These are phyloP conservation scores for Dastarcus helophoroides DNA, from an alignment of 2,888 invertebrate genomes.

Conservation along the genomic window DNA sequence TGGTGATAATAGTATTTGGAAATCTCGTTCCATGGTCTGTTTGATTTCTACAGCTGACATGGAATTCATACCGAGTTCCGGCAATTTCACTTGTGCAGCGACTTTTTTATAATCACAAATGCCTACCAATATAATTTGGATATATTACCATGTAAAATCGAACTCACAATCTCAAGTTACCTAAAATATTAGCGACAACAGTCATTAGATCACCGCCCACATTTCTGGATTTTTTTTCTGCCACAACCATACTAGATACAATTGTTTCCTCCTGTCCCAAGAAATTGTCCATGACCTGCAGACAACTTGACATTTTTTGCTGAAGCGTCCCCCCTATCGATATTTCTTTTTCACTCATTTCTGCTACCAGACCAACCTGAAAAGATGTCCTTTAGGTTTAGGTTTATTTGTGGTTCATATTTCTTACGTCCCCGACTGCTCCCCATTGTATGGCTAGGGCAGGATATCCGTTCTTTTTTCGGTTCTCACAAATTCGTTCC, in stretches of 20 bases:
- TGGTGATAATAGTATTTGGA: slow-evolving; percentile 72
- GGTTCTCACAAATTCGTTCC: slow-evolving; percentile 72
- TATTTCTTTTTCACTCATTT: slow-evolving; percentile 39
- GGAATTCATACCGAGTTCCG: slow-evolving; percentile 91
- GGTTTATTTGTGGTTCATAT: too few species aligned
- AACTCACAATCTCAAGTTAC: too few species aligned
- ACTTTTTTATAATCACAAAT: slow-evolving; percentile 27
- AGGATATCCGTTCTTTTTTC: slow-evolving; percentile 56
- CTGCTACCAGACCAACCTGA: slow-evolving; percentile 52
- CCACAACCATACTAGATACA: slow-evolving; percentile 77
- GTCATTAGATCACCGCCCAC: slow-evolving; percentile 57
- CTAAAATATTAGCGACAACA: slow-evolving; percentile 50
- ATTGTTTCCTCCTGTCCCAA: slow-evolving; percentile 54
- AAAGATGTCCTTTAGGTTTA: neutral
- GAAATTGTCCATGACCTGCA: slow-evolving; percentile 54
- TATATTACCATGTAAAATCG: too few species aligned
- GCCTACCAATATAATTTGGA: neutral
- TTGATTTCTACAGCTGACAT: slow-evolving; percentile 95
- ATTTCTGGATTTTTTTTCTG: slow-evolving; percentile 60
- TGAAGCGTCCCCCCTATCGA: slow-evolving; percentile 52
- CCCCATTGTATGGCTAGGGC: slow-evolving; percentile 85
- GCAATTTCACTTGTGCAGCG: slow-evolving; percentile 59
- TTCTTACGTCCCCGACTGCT: slow-evolving; percentile 77
- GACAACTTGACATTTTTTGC: slow-evolving; percentile 53
- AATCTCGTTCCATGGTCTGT: slow-evolving; percentile 78